Evolutionary conservation across 2,113 vertebrate species (phyloP).

Genomic region (Mesembrinibis cayennensis): DNA sequence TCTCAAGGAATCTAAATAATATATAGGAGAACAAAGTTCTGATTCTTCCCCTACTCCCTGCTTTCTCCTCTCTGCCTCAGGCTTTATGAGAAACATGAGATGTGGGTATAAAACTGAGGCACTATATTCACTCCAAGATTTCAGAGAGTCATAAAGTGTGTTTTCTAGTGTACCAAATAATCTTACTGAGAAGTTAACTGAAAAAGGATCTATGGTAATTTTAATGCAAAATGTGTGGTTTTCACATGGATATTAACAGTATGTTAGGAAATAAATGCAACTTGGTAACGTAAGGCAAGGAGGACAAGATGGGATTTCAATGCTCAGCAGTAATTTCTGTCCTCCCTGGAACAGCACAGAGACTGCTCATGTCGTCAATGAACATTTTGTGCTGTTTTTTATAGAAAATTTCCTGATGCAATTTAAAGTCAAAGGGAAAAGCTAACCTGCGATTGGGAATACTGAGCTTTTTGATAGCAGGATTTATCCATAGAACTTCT

Average conservation of each 20-base stretch:
- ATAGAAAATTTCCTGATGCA: neutral
- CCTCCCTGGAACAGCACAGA: neutral
- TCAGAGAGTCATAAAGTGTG: neutral
- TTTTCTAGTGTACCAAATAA: neutral
- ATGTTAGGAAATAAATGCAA: neutral
- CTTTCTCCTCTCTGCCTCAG: neutral
- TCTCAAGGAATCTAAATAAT: neutral
- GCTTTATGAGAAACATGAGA: neutral
- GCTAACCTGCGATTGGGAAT: neutral
- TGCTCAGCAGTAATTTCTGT: neutral
- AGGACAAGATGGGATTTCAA: neutral
- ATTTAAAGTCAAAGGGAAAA: neutral
- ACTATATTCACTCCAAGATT: neutral
- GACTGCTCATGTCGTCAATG: neutral
- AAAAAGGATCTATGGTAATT: neutral
- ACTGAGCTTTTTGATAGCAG: neutral
- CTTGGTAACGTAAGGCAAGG: neutral
- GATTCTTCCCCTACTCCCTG: neutral
- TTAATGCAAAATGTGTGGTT: rapidly evolving
- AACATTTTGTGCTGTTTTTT: neutral
- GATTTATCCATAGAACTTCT: neutral
- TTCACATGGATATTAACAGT: neutral
- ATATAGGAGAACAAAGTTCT: neutral
- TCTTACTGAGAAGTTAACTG: neutral
- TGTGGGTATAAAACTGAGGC: neutral